Evolutionary conservation across 1,140 invertebrate genomes (phyloP).

Genomic region (Drosophila triauraria): DNA sequence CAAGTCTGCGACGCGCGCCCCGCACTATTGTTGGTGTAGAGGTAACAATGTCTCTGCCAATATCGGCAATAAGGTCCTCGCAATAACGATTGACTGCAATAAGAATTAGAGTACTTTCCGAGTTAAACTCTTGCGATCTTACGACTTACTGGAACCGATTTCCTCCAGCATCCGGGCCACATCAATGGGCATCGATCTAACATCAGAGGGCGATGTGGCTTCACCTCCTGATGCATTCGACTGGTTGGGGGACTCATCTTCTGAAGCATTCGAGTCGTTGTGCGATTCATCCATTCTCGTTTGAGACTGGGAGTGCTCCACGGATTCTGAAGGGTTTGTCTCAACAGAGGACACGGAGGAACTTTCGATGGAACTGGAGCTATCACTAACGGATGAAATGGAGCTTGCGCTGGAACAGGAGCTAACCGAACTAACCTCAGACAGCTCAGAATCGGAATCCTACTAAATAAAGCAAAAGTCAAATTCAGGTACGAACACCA

Average conservation of each 20-base stretch:
- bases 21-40: conserved; percentile 31
- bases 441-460: not conserved
- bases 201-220: not conserved
- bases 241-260: not conserved
- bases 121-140: not conserved
- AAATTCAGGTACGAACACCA: not conserved
- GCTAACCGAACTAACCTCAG: not conserved
- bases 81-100: conserved; percentile 35
- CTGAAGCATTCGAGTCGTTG: not conserved
- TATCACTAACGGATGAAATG: not conserved
- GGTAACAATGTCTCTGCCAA: not conserved
- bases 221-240: not conserved
- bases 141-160: conserved; percentile 34
- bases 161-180: conserved; percentile 26
- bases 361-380: not conserved
- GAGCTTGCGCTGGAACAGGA: not conserved
- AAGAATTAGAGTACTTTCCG: not conserved
- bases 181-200: not conserved
- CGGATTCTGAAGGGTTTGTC: too few species aligned
- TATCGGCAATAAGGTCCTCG: not conserved
- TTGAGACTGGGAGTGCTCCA: too few species aligned
- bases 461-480: not conserved
- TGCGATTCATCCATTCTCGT: not conserved
- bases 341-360: not conserved
- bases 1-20: not conserved